Conservation (phyloP, 1,140 invertebrate genomes). For the Drosophila sulfurigaster region DNA sequence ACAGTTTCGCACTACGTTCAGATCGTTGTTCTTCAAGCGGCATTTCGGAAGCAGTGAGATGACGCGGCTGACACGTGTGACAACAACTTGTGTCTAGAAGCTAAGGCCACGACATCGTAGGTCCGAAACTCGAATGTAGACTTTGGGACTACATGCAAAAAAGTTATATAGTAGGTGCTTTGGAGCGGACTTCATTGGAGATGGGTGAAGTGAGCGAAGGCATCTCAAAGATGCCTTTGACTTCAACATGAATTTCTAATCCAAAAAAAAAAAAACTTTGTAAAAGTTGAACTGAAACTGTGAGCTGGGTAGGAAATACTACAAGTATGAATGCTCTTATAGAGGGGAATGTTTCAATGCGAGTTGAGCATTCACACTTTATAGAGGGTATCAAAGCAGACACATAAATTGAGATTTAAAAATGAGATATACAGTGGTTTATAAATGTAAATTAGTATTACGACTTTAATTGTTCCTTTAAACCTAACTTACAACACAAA, state of each 20-base stretch:
- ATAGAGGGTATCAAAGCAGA: conserved; percentile 44
- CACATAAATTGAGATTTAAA: conserved; percentile 12
- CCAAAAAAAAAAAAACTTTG: conserved; percentile 51
- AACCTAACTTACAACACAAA: not conserved
- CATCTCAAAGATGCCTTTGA: conserved; percentile 44
- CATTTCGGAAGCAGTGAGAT: conserved; percentile 85
- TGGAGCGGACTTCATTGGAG: not conserved
- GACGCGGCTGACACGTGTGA: conserved; percentile 84
- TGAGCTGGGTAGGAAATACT: conserved; percentile 44
- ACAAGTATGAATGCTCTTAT: not conserved
- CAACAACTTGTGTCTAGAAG: conserved; percentile 86
- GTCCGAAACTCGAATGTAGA: not conserved
- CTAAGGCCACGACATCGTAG: too few species aligned
- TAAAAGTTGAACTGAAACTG: conserved; percentile 69
- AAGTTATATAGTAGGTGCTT: not conserved
- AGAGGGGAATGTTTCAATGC: conserved; percentile 1
- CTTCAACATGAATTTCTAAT: conserved; percentile 56
- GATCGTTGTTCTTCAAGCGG: conserved; percentile 88
- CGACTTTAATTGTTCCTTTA: conserved; percentile 29
- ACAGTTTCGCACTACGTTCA: conserved; percentile 95
- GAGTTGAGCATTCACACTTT: conserved; percentile 33
- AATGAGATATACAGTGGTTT: conserved; percentile 30
- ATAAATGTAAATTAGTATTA: conserved; percentile 23
- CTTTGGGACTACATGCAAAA: too few species aligned
- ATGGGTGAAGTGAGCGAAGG: not conserved